phyloP scores from a whole-genome alignment of 2,888 invertebrate species.

The Malacosoma neustria region DNA sequence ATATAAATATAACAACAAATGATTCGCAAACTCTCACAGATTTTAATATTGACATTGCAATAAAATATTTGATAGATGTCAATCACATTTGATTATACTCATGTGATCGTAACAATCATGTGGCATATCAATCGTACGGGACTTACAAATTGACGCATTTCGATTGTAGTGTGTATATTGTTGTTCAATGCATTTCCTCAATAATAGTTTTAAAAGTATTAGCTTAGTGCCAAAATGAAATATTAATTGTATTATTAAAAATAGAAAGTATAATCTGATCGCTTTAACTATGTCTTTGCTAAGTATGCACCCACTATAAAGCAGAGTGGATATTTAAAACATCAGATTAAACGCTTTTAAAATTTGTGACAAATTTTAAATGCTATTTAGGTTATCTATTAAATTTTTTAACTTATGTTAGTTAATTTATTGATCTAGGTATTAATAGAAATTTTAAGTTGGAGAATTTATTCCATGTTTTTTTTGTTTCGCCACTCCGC shows the following conservation, averaged over 20 bases:
- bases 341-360: no score
- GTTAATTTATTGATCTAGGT: constrained; percentile 57
- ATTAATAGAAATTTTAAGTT: constrained; percentile 12
- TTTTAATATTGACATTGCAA: no score
- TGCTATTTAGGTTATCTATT: no score
- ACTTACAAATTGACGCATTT: not conserved
- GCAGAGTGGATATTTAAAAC: not conserved
- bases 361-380: no score
- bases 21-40: no score
- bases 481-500: constrained; percentile 49
- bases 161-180: not conserved
- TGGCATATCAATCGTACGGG: no score
- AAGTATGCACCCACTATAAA: not conserved
- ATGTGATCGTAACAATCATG: no score
- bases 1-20: no score
- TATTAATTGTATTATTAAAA: constrained; percentile 1
- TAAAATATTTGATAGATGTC: no score
- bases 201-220: constrained; percentile 36
- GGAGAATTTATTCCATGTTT: constrained; percentile 35
- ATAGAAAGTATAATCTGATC: constrained; percentile 18
- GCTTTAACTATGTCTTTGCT: not conserved
- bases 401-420: constrained; percentile 27
- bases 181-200: constrained; percentile 32
- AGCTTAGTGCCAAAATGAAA: constrained; percentile 60
- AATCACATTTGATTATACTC: no score